A percentile compares a stretch with the other conserved stretches of the same genome.
phyloP scores from a whole-genome alignment of 2,888 invertebrate genomes.

The Cephus spinipes region DNA sequence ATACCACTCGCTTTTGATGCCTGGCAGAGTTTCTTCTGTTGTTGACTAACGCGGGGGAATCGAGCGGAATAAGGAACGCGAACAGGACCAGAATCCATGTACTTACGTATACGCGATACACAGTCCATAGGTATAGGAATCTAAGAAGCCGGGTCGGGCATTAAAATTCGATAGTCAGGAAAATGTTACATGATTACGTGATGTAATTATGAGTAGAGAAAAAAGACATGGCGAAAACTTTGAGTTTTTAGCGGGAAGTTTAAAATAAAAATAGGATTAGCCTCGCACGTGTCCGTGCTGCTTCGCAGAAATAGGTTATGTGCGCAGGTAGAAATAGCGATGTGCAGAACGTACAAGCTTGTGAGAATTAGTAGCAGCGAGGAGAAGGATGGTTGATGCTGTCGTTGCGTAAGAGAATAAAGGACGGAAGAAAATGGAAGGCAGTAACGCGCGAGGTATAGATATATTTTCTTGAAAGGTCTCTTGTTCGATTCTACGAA shows the following conservation, averaged over 20 bases:
- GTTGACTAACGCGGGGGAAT: neutral
- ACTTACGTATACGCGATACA: neutral
- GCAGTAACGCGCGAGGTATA: neutral
- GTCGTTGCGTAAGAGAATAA: neutral
- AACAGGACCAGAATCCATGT: neutral
- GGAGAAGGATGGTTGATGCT: neutral
- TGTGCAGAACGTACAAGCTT: neutral
- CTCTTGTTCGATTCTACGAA: neutral
- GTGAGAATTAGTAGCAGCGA: neutral
- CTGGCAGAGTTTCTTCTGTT: neutral
- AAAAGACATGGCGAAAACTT: neutral
- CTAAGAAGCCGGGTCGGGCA: neutral
- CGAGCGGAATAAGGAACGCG: neutral
- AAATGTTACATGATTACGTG: neutral
- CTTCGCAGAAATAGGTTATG: neutral
- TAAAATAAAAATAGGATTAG: neutral
- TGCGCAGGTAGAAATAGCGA: neutral
- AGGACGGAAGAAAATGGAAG: neutral
- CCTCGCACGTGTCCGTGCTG: neutral
- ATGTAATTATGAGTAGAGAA: neutral
- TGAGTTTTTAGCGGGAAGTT: neutral
- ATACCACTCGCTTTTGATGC: neutral
- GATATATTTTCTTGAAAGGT: neutral
- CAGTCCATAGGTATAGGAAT: neutral
- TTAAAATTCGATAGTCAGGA: neutral